Percentiles rank a stretch among this genome's conserved stretches.
Conservation (phyloP, 2,113 vertebrate genomes). For the Hemiscyllium ocellatum region DNA sequence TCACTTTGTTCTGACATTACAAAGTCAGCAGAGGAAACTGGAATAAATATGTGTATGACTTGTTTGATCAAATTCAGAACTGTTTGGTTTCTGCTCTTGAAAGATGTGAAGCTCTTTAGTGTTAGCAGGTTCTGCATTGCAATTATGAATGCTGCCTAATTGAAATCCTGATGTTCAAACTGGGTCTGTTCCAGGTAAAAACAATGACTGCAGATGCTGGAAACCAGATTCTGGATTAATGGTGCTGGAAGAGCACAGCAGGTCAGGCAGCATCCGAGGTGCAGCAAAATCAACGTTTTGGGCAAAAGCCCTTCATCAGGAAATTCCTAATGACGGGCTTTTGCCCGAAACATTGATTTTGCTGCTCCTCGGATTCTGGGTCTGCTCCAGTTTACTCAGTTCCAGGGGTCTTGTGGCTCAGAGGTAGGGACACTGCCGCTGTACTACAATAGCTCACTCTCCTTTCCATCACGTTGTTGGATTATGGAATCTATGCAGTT, state of each 20-base stretch:
- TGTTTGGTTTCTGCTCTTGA: not conserved
- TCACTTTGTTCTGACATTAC: not conserved
- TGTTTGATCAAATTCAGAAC: not conserved
- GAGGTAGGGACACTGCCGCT: no score
- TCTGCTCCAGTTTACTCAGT: not conserved
- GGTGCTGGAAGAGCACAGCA: no score
- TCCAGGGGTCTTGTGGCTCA: not conserved
- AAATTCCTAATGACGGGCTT: no score
- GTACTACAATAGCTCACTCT: not conserved
- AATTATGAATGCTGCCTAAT: not conserved
- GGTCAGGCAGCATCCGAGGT: no score
- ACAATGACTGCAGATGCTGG: no score
- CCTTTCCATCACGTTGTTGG: not conserved
- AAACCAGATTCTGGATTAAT: no score
- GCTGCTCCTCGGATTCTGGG: no score
- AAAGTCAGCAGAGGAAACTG: not conserved
- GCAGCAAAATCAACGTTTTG: no score
- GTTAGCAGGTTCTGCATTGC: not conserved
- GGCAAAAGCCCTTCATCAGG: no score
- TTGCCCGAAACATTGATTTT: no score
- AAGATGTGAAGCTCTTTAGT: not conserved
- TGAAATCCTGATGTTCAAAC: not conserved
- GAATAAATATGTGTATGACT: not conserved
- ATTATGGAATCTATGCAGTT: not conserved
- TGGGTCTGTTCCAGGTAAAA: not conserved